These are phyloP conservation scores for Solen grandis DNA, from an alignment of 1,140 invertebrate species.

Conservation along the genomic window DNA sequence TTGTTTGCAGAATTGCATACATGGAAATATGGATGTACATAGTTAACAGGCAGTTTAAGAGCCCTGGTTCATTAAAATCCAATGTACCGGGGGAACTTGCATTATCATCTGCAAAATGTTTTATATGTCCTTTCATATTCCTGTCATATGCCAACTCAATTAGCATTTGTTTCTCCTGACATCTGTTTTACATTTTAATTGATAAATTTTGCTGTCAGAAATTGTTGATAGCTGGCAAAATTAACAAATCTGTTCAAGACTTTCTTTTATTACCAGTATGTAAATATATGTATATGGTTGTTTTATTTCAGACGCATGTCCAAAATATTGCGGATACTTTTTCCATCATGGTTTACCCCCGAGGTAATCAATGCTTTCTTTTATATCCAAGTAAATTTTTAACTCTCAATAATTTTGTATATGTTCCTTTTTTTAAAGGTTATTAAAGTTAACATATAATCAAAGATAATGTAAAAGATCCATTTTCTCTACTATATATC, in stretches of 20 bases:
- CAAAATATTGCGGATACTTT: conserved; percentile 89
- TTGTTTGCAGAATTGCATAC: neutral
- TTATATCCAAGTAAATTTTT: too few relatives aligned
- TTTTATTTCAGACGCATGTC: conserved; percentile 84
- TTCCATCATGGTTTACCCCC: conserved; percentile 86
- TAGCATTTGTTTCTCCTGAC: neutral
- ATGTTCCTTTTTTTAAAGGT: too few relatives aligned
- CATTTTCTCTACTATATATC: too few relatives aligned
- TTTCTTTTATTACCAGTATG: neutral
- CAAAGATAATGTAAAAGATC: too few relatives aligned
- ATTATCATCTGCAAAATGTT: neutral
- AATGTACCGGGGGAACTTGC: too few relatives aligned
- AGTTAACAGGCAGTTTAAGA: neutral
- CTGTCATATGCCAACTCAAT: neutral
- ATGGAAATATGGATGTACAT: neutral
- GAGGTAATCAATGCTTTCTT: too few relatives aligned
- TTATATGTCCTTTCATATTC: neutral
- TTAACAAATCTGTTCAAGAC: neutral
- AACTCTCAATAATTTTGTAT: too few relatives aligned
- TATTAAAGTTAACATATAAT: too few relatives aligned
- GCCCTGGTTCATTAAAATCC: too few relatives aligned
- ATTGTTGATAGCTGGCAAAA: too few relatives aligned
- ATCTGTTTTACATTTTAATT: conserved; percentile 7
- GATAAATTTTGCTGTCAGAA: too few relatives aligned
- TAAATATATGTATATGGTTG: neutral